Base-by-base conservation (phyloP, 1,140 invertebrate genomes). In the Acromyrmex echinatior region DNA sequence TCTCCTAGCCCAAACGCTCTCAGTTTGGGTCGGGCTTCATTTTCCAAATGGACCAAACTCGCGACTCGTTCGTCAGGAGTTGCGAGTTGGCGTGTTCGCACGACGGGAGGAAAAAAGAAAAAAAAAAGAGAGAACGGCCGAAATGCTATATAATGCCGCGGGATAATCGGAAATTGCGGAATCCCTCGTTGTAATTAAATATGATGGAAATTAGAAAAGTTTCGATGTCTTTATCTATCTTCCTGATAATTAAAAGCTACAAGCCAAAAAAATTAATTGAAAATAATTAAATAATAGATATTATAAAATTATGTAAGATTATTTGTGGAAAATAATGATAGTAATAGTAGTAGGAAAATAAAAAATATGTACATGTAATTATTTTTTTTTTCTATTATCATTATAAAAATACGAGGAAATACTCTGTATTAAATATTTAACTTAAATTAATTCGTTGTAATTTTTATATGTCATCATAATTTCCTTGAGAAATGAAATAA, bases 1-100 rank as follows among this genome's bases (percentile, higher is more conserved):
- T 60, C 76, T 84, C 56, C 70, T 82, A 35, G 21, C 28, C 49
- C 70, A 63, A 25, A 39, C 14, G 71, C 84, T 18, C 31, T 65
- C 60, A 85, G 87, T 49, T 45, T 74, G 1, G 58, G 63, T 25
- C 12, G 84, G 74, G 85, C 86, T 71, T 90, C 88, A 88, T 92
- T 92, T 91, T 60, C 73, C 85, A 91, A 92, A 91, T 90, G 86
- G 90, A 88, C 87, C 90, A 65, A 86, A 88, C 88, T 84, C 84
- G 65, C 86, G 45, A 71, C 25, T 78, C 63, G 51, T 82, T 77
- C 51, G 25, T 73, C 86, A 71, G 60, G 45, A 90, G 88, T 89
- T 87, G 86, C 86, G 88, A 76, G 49, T 53, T 68, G 16, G 53
- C 39, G 51, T 31, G 56, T 71, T 35, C 51, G 25, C 85, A 45